phyloP scores from a whole-genome alignment of 2,113 vertebrate genomes.

The Peucedramus taeniatus region DNA sequence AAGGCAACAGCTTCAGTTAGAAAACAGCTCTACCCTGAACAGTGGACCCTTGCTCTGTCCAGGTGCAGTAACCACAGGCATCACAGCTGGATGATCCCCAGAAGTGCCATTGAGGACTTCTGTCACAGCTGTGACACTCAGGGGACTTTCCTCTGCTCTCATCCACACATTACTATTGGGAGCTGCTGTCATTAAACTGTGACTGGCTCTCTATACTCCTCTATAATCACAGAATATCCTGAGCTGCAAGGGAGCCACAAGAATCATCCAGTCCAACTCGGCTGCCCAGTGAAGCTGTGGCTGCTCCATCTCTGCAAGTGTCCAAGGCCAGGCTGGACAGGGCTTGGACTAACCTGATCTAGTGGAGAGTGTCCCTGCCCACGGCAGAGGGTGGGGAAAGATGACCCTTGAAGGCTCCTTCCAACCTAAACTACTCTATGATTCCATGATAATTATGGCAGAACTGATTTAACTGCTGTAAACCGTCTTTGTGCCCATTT shows the following conservation, averaged over 20 bases:
- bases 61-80: not conserved
- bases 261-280: fast-evolving
- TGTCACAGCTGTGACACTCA: not conserved
- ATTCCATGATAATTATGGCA: not conserved
- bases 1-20: not conserved
- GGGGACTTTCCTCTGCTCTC: not conserved
- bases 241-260: not conserved
- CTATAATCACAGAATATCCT: not conserved
- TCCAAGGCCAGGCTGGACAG: not conserved
- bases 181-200: not conserved
- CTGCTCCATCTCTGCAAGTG: not conserved
- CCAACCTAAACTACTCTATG: not conserved
- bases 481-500: not conserved
- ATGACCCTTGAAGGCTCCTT: not conserved
- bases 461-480: not conserved
- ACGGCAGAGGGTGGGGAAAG: not conserved
- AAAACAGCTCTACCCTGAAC: not conserved
- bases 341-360: not conserved
- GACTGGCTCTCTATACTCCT: not conserved
- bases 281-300: not conserved
- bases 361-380: not conserved
- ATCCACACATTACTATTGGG: not conserved
- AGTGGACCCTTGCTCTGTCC: not conserved
- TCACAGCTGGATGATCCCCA: not conserved
- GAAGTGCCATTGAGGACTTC: not conserved